Evolutionary conservation across 2,888 invertebrate species (phyloP).

Genomic region (Malthinus flaveolus): DNA sequence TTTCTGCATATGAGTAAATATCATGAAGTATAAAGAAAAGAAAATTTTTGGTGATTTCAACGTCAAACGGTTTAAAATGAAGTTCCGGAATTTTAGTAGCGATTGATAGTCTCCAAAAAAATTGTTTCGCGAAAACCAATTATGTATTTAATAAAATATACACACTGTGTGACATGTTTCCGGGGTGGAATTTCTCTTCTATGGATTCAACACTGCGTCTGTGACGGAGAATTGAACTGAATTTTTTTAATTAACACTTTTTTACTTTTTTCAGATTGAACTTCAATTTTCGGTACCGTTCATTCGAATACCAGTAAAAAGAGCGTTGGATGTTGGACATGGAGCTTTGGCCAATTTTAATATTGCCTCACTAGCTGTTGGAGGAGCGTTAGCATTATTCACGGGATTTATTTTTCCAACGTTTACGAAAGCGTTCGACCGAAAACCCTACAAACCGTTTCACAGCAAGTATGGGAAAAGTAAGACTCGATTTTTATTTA

Average conservation of each 20-base stretch:
- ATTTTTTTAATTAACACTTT: not conserved
- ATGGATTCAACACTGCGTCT: no score
- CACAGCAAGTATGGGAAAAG: constrained; percentile 9
- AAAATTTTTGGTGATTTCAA: no score
- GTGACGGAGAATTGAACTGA: not conserved
- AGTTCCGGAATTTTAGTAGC: no score
- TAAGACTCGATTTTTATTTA: not conserved
- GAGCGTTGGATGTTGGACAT: constrained; percentile 54
- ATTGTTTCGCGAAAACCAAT: no score
- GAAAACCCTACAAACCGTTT: constrained; percentile 9
- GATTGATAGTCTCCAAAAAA: no score
- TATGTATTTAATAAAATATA: no score
- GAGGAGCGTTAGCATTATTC: constrained; percentile 61
- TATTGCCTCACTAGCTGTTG: constrained; percentile 61
- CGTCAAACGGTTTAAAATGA: no score
- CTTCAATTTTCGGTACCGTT: constrained; percentile 70
- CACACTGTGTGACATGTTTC: no score
- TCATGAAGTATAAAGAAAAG: no score
- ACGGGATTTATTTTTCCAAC: constrained; percentile 61
- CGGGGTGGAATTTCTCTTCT: no score
- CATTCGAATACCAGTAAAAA: constrained; percentile 66
- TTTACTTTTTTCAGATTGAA: constrained; percentile 59
- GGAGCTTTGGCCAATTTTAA: constrained; percentile 65
- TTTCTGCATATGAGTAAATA: no score
- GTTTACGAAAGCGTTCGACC: constrained; percentile 36